phyloP scores from a whole-genome alignment of 2,888 invertebrate genomes.

The Sicus ferrugineus region DNA sequence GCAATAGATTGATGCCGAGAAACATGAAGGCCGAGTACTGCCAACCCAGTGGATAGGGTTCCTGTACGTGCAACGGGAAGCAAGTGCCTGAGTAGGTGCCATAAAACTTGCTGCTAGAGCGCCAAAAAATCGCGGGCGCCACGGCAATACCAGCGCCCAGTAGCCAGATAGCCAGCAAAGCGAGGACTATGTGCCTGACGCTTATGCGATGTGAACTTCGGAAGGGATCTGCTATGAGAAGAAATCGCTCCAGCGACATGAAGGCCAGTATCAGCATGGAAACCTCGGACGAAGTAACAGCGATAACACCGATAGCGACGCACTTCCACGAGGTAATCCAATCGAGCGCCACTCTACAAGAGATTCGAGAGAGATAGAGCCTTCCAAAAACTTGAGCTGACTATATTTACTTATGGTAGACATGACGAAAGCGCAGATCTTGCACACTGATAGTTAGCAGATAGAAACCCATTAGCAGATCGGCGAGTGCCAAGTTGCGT shows the following conservation, averaged over 20 bases:
- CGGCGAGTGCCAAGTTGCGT: conserved; percentile 72
- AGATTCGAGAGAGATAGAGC: not conserved
- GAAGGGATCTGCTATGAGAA: conserved; percentile 71
- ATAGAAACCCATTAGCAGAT: conserved; percentile 75
- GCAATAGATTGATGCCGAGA: conserved; percentile 71
- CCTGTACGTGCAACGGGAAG: conserved; percentile 75
- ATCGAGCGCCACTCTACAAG: conserved; percentile 65
- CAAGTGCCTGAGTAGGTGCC: conserved; percentile 73
- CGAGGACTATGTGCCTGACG: conserved; percentile 66
- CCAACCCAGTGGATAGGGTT: conserved; percentile 74
- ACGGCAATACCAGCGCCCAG: conserved; percentile 70
- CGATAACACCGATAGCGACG: conserved; percentile 70
- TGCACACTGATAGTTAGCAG: conserved; percentile 70
- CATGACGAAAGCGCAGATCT: conserved; percentile 69
- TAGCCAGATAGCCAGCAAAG: conserved; percentile 70
- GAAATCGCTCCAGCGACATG: conserved; percentile 75
- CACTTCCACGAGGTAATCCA: conserved; percentile 77
- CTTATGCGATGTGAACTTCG: conserved; percentile 67
- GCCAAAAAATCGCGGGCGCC: conserved; percentile 72
- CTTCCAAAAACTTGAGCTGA: not conserved
- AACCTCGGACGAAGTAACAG: conserved; percentile 74
- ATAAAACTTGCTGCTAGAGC: conserved; percentile 70
- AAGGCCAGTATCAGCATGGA: conserved; percentile 74
- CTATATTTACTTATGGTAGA: conserved; percentile 65
- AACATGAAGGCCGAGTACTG: conserved; percentile 76